Percentiles rank a stretch among this genome's conserved stretches.
phyloP scores from a whole-genome alignment of 1,140 invertebrate species.

The Philaenus spumarius region DNA sequence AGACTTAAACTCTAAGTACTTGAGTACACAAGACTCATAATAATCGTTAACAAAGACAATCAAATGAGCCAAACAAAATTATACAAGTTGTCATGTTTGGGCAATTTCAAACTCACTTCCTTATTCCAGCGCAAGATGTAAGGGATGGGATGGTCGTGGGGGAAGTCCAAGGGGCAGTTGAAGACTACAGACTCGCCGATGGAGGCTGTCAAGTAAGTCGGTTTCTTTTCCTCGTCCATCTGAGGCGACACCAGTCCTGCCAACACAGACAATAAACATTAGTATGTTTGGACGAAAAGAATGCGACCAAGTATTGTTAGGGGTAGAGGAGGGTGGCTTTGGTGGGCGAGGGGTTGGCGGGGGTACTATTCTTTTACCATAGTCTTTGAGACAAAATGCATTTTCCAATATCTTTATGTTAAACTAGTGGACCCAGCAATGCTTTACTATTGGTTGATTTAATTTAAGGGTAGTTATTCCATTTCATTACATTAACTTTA shows the following conservation, averaged over 20 bases:
- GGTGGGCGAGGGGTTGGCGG: too few species aligned
- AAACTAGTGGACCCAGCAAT: too few species aligned
- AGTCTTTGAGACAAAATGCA: too few species aligned
- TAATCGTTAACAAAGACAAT: background rate
- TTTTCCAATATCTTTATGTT: too few species aligned
- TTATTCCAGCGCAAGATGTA: slow-evolving; percentile 89
- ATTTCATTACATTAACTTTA: too few species aligned
- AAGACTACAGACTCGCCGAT: slow-evolving; percentile 82
- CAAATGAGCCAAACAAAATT: background rate
- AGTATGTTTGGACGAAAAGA: too few species aligned
- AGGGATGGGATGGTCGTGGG: slow-evolving; percentile 76
- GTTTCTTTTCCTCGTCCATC: slow-evolving; percentile 49
- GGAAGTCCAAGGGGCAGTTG: slow-evolving; percentile 86
- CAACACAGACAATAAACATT: background rate
- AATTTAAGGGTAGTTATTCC: too few species aligned
- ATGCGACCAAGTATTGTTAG: too few species aligned
- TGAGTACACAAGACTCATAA: background rate
- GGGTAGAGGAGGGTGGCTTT: too few species aligned
- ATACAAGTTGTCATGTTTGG: background rate
- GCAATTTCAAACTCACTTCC: slow-evolving; percentile 57
- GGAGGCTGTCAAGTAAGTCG: slow-evolving; percentile 63
- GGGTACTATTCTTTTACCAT: too few species aligned
- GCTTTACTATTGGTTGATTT: too few species aligned
- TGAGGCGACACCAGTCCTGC: background rate
- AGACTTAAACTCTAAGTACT: too few species aligned